Evolutionary conservation across 2,888 invertebrate species (phyloP), one percentile per base, ranked within the genome.

Genomic region (Fabriciana adippe): DNA sequence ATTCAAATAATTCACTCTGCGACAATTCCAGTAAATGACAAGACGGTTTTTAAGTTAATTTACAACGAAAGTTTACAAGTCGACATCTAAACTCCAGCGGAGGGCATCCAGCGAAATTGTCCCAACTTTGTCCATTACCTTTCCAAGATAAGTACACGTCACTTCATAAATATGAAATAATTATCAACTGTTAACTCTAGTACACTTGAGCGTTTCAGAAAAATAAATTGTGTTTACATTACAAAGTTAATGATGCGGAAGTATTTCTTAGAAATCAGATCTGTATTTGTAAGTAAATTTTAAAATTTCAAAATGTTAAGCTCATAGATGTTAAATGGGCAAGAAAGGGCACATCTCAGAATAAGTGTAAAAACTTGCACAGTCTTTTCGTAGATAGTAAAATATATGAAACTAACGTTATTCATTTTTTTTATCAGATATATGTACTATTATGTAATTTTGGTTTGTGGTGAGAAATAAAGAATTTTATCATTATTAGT

Each of bases 141-240:
- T 21, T 45, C 53, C 21, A 53, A 66, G 72, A 72, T 72, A 72
- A 71, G 69, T 57, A 47, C 31, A 65, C 50, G 67, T 61, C 72
- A 70, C 64, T 66, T 72, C 70, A 72, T 72, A 72, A 72, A 72
- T 72, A 70, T 70, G 63, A 68, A 70, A 72, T 67, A 66, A 60
- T 65, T 48, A 60, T 51, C 51, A 51, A 61, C 51, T 18, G 61
- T 18, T 35, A 18, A 41, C 61, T 61, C 35, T 18, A 21, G 41
- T 50, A 51, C 41, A 53, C 41, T 61, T 61, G 50, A 50, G 18
- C 15, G 51, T 18, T 61, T n/a, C 35, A 51, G 51, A 61, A 61
- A 51, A 61, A 61, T 61, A 8, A 53, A 35, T 61, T 3, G 8
- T 8, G 35, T 3, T 51, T 51, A 8, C 51, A 5, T 41, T 51